Base-by-base conservation (phyloP, 2,888 invertebrate genomes). In the Tricholauxania praeusta region DNA sequence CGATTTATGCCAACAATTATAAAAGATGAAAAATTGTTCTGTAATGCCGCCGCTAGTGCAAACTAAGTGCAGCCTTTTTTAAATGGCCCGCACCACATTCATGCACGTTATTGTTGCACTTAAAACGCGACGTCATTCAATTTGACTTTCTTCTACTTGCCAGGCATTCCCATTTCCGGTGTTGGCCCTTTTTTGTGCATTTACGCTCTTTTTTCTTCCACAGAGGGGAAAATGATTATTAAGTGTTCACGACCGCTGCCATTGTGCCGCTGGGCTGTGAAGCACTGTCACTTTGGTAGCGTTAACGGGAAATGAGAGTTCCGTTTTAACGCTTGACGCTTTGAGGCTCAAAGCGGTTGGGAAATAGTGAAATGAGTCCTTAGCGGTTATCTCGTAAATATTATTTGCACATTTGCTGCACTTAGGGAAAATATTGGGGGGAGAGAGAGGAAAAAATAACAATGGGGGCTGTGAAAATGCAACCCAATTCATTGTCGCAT, bases 241-340 rank as follows among this genome's bases (percentile, higher is more conserved):
- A 70, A 70, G 70, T 70, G 63, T 70, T 70, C 63, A 53, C 52
- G 39, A 63, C 53, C 70, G 70, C 53, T 70, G 63, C 52, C 70
- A 52, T 59, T 48, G 49, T 22, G 47, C 57, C 28, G 28, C 60
- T 28, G 22, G 53, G 63, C 63, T 59, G 53, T 67, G 74, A 74
- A 72, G 74, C 68, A 72, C 75, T 77, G 78, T 78, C 76, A 77
- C 63, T 74, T 77, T 77, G 76, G 53, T 71, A 75, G 75, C 73
- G 72, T 74, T 72, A 75, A 76, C 71, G 71, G 79, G 79, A 79
- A 79, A 79, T 79, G 77, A 79, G 77, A 77, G 78, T 79, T 79
- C 78, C 79, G 79, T 76, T 78, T 78, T 75, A 77, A 74, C 77
- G 62, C 67, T 67, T 28, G 15, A 57, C 59, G 28, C 59, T 49